Percentiles rank a stretch among this genome's conserved stretches.
Evolutionary conservation across 2,888 invertebrate genomes (phyloP).

Genomic region (Metallyticus violacea): DNA sequence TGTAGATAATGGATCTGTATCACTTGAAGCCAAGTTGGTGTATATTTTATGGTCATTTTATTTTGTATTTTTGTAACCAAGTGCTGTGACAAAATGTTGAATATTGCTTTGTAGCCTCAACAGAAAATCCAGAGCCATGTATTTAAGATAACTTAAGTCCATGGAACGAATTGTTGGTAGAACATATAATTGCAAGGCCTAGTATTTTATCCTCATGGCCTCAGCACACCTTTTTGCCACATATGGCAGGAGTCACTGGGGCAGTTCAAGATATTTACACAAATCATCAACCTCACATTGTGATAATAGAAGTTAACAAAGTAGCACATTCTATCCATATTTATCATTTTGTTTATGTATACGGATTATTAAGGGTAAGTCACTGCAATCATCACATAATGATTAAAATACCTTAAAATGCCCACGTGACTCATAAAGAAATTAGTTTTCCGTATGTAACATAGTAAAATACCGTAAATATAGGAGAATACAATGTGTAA

Average conservation of each 20-base stretch:
- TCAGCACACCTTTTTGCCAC: neutral
- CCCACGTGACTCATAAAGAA: slow-evolving; percentile 10
- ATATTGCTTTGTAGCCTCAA: slow-evolving; percentile 32
- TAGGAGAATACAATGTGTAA: slow-evolving; percentile 25
- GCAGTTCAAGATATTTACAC: slow-evolving; percentile 27
- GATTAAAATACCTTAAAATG: slow-evolving; percentile 21
- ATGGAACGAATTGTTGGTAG: neutral
- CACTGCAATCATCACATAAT: neutral
- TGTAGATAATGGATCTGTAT: slow-evolving; percentile 21
- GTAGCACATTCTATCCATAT: neutral
- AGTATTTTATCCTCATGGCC: neutral
- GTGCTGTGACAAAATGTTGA: slow-evolving; percentile 34
- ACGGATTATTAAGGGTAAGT: neutral
- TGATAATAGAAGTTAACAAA: slow-evolving; percentile 12
- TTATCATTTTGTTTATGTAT: neutral
- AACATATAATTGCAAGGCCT: neutral
- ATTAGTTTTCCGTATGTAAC: slow-evolving; percentile 30
- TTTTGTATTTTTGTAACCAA: slow-evolving; percentile 35
- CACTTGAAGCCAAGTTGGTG: slow-evolving; percentile 29
- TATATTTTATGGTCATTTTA: slow-evolving; percentile 34
- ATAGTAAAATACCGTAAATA: slow-evolving; percentile 22
- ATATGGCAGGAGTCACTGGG: slow-evolving; percentile 14
- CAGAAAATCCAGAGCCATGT: slow-evolving; percentile 21
- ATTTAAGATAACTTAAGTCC: neutral
- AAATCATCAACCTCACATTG: neutral